Percentiles rank a stretch among this genome's conserved stretches.
Evolutionary conservation across 2,888 invertebrate species (phyloP).

Genomic region (Beris morrisii): DNA sequence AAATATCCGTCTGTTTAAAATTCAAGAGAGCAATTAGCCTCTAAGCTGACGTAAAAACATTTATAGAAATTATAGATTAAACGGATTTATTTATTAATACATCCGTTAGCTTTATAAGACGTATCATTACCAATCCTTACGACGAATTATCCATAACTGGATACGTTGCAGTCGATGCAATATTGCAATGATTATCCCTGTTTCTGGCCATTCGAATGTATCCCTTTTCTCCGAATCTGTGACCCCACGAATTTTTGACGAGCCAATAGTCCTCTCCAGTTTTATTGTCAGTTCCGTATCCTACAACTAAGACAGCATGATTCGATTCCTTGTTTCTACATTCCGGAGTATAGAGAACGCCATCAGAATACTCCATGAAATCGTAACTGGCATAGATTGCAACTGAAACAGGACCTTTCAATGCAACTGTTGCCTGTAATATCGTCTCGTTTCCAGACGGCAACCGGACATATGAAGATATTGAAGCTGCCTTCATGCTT

Average conservation of each 20-base stretch:
- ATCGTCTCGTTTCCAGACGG: slow-evolving; percentile 40
- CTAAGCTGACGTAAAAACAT: no score
- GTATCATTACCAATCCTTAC: no score
- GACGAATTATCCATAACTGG: neutral
- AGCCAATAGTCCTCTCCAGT: slow-evolving; percentile 17
- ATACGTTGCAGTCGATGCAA: neutral
- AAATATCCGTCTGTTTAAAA: no score
- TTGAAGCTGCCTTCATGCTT: neutral
- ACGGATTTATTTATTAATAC: no score
- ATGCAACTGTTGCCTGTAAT: neutral
- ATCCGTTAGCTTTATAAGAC: no score
- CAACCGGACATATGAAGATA: neutral
- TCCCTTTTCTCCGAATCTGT: neutral
- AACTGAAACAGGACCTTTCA: neutral
- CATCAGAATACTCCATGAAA: neutral
- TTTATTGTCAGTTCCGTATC: slow-evolving; percentile 16
- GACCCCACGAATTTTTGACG: slow-evolving; percentile 17
- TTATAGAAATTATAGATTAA: no score
- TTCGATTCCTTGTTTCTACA: neutral
- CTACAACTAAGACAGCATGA: neutral
- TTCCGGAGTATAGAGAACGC: neutral
- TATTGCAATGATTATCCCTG: slow-evolving; percentile 1
- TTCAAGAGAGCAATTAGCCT: no score
- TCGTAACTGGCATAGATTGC: neutral
- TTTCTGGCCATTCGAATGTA: slow-evolving; percentile 6